phyloP scores from a whole-genome alignment of 1,140 invertebrate genomes.

The Panagrolaimus sp. region DNA sequence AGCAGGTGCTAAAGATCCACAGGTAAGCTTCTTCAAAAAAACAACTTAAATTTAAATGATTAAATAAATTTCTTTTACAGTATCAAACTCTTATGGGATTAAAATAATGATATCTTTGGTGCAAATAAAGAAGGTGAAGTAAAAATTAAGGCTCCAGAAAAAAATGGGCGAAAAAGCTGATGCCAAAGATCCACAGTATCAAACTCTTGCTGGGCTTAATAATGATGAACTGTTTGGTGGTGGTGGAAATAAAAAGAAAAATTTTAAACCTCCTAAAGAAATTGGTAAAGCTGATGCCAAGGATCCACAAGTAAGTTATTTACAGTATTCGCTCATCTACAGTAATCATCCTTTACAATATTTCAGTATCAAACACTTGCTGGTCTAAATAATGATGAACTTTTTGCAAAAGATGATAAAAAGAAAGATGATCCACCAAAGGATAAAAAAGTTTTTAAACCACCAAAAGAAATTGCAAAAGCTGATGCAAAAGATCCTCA shows the following conservation, averaged over 20 bases:
- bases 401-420: slow-evolving; percentile 21
- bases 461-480: slow-evolving; percentile 26
- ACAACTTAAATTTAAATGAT: not conserved
- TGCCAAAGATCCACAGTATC: slow-evolving; percentile 19
- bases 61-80: not conserved
- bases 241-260: slow-evolving; percentile 12
- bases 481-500: slow-evolving; percentile 37
- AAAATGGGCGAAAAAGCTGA: slow-evolving; percentile 12
- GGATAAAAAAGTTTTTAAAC: slow-evolving; percentile 35
- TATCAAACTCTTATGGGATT: slow-evolving; percentile 12
- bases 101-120: slow-evolving; percentile 15
- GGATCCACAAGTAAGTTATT: slow-evolving; percentile 21
- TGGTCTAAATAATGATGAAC: slow-evolving; percentile 26
- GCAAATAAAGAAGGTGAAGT: slow-evolving; percentile 14
- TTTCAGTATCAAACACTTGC: slow-evolving; percentile 27
- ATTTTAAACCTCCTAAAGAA: slow-evolving; percentile 30
- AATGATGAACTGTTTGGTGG: slow-evolving; percentile 18
- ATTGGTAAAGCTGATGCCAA: slow-evolving; percentile 32
- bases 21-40: not conserved
- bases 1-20: slow-evolving; percentile 22
- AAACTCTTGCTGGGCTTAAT: slow-evolving; percentile 9
- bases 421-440: slow-evolving; percentile 25
- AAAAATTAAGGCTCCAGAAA: slow-evolving; percentile 11
- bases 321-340: too few relatives aligned
- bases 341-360: too few relatives aligned